Evolutionary conservation across 2,888 invertebrate genomes (phyloP), one percentile per base, ranked within the genome.

Genomic region (Lycocerus yunnanus): DNA sequence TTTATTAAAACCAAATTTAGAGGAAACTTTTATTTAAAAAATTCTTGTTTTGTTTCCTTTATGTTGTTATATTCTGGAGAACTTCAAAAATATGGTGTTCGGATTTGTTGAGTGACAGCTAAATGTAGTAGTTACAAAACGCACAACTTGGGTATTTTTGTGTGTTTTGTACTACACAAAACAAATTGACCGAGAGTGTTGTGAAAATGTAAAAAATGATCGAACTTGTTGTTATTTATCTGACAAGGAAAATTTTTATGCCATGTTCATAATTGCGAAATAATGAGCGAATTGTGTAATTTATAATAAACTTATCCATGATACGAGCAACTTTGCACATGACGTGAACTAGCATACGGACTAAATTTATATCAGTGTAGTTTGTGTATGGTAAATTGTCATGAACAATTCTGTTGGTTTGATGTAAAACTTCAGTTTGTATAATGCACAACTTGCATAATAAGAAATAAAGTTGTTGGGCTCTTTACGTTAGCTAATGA

Each of bases 101-200:
- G 63, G 69, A 69, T 71, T 71, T 69, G 61, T 66, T 66, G 58
- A 71, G 71, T 71, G 71, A 71, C 71, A 65, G 71, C 66, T 71
- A 66, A 70, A 70, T 63, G 61, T 70, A 63, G 61, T 63, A 27
- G 69, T 70, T 70, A 70, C 63, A 63, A 70, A 65, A 69, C 69
- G 59, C 59, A 68, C 20, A 27, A 68, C 58, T 68, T 20, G 68
- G 15, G 68, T 21, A 60, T 60, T 68, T 24, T 60, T 68, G 59
- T 68, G 24, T 68, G 68, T 60, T 27, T 60, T 59, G 21, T 21
- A 60, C 24, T 21, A 60, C 60, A 68, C 59, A 58, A 68, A 68
- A 68, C 68, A 68, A 68, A 68, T 68, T 68, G 68, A 60, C 60
- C 58, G 58, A 24, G 60, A 68, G 60, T 21, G 16, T 11, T 59